Evolutionary conservation across 2,888 invertebrate species (phyloP).

Genomic region (Sarcophaga rosellei): DNA sequence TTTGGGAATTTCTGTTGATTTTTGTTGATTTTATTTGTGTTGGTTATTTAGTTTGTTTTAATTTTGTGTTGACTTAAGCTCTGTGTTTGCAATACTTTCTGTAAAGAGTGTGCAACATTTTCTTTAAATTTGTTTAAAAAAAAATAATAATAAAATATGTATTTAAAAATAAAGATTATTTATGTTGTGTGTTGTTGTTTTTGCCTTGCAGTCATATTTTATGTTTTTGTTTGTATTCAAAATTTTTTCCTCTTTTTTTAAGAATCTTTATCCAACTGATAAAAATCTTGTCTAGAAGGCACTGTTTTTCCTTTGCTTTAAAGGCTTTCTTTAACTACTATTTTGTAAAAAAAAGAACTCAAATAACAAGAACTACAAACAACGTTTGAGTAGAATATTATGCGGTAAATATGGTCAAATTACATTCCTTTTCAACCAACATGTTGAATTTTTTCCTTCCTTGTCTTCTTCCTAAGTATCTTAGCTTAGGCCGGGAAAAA

Average conservation of each 20-base stretch:
- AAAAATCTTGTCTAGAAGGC: slow-evolving; percentile 15
- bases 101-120: neutral
- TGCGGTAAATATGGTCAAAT: slow-evolving; percentile 46
- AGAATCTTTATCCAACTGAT: neutral
- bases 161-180: too few species aligned
- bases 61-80: neutral
- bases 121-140: neutral
- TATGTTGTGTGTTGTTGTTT: neutral
- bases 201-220: neutral
- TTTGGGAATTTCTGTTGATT: slow-evolving; percentile 40
- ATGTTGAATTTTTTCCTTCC: neutral
- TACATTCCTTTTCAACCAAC: slow-evolving; percentile 9
- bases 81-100: neutral
- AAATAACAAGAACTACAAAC: too few species aligned
- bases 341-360: neutral
- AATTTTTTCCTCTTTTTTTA: neutral
- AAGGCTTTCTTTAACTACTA: slow-evolving; percentile 2
- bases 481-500: neutral
- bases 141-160: neutral
- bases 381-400: slow-evolving; percentile 11
- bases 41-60: neutral
- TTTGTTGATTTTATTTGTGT: slow-evolving; percentile 20
- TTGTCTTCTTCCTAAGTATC: neutral
- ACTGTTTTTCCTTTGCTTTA: neutral
- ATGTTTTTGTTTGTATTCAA: neutral